Evolutionary conservation across 2,113 vertebrate genomes (phyloP).

Genomic region (Poeciliopsis turrubarensis): DNA sequence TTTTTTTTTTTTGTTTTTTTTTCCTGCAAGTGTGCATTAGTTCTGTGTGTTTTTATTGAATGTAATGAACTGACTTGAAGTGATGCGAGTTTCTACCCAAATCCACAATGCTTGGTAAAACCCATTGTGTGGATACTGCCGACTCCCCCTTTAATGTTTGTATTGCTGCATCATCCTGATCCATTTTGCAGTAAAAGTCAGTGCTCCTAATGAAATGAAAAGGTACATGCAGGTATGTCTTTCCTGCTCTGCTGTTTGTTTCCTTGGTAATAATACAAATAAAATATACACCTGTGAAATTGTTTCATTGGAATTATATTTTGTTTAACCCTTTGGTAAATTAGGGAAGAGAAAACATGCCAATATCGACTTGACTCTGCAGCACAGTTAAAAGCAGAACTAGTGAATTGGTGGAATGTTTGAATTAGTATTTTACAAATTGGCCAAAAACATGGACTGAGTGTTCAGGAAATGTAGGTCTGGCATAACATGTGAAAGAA

Average conservation of each 20-base stretch:
- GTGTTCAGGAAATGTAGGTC: no score
- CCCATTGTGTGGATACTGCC: conserved; percentile 29
- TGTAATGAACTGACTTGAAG: conserved; percentile 56
- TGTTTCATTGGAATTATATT: background rate
- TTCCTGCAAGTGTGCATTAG: conserved; percentile 34
- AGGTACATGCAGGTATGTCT: conserved; percentile 16
- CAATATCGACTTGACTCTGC: no score
- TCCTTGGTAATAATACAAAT: conserved; percentile 45
- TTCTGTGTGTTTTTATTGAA: conserved; percentile 57
- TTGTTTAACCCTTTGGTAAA: background rate
- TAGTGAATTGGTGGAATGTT: no score
- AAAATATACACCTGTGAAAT: conserved; percentile 35
- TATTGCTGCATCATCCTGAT: conserved; percentile 41
- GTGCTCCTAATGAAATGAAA: conserved; percentile 29
- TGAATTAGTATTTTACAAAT: no score
- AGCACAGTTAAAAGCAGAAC: no score
- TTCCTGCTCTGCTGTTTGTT: conserved; percentile 49
- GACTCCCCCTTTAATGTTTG: conserved; percentile 38
- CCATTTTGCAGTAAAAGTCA: conserved; percentile 53
- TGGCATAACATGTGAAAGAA: no score
- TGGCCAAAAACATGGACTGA: no score
- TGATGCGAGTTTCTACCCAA: conserved; percentile 39
- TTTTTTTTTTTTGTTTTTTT: no score
- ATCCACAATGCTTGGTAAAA: conserved; percentile 24
- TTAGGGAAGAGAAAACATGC: background rate